Evolutionary conservation across 2,113 vertebrate genomes (phyloP).

Genomic region (Pteruthius melanotis): DNA sequence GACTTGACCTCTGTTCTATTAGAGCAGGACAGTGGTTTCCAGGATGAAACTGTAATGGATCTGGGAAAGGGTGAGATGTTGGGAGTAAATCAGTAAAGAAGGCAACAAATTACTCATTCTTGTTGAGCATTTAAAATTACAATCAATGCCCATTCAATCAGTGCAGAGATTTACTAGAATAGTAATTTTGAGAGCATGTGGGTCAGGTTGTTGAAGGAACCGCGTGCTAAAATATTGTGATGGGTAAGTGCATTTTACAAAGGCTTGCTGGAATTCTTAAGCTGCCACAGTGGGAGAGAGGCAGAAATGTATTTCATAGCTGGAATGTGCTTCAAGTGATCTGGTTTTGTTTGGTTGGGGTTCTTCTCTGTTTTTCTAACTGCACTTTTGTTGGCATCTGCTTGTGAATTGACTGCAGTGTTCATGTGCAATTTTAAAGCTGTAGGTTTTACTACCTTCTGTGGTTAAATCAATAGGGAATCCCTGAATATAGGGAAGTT

Average conservation of each 20-base stretch:
- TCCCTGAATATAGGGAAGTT: not conserved
- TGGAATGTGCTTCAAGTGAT: not conserved
- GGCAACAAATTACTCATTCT: not conserved
- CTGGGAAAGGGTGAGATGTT: not conserved
- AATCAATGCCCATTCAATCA: not conserved
- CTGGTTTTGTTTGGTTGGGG: not conserved
- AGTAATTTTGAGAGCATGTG: not conserved
- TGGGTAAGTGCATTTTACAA: not conserved
- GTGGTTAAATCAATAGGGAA: not conserved
- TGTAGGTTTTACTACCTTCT: not conserved
- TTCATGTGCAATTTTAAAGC: not conserved
- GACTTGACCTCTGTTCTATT: not conserved
- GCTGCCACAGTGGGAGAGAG: not conserved
- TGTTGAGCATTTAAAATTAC: not conserved
- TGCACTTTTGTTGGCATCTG: not conserved
- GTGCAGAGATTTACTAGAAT: not conserved
- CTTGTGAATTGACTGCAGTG: not conserved
- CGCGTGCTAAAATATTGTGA: not conserved
- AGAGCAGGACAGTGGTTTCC: not conserved
- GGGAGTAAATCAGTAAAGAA: not conserved
- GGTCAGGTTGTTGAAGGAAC: not conserved
- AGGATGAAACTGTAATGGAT: not conserved
- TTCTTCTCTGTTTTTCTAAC: not conserved
- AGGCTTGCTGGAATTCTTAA: not conserved
- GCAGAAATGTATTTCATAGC: not conserved